phyloP scores from a whole-genome alignment of 2,797 vertebrate species.

The Muscicapa comitata region DNA sequence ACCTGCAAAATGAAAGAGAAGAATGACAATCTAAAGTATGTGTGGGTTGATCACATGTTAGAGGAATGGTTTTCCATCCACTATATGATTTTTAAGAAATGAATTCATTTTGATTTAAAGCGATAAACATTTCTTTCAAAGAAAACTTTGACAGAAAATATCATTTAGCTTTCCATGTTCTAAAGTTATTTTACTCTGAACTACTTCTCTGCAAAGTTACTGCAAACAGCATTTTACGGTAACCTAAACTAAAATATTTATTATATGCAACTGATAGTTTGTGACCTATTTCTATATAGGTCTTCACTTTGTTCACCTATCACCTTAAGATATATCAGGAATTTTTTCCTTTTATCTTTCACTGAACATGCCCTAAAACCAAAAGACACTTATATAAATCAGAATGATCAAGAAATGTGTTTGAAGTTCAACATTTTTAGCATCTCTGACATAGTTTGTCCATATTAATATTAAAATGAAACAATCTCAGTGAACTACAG shows the following conservation, averaged over 20 bases:
- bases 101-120: constrained; percentile 36
- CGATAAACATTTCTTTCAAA: neutral
- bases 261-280: neutral
- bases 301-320: constrained; percentile 8
- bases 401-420: neutral
- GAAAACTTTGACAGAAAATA: neutral
- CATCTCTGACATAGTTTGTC: neutral
- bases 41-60: constrained; percentile 34
- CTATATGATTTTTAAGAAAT: neutral
- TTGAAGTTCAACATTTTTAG: constrained; percentile 23
- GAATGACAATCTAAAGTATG: constrained; percentile 28
- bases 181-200: neutral
- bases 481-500: neutral
- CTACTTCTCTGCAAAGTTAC: neutral
- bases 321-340: constrained; percentile 3
- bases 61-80: neutral
- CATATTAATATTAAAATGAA: constrained; percentile 40
- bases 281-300: constrained; percentile 10
- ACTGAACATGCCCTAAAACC: neutral
- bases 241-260: constrained; percentile 14
- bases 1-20: constrained; percentile 48
- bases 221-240: neutral
- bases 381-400: neutral
- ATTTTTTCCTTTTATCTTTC: constrained; percentile 24
- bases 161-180: neutral